A percentile compares a stretch with the other conserved stretches of the same genome.
phyloP scores from a whole-genome alignment of 2,113 vertebrate species.

The Onychorhynchus coronatus region DNA sequence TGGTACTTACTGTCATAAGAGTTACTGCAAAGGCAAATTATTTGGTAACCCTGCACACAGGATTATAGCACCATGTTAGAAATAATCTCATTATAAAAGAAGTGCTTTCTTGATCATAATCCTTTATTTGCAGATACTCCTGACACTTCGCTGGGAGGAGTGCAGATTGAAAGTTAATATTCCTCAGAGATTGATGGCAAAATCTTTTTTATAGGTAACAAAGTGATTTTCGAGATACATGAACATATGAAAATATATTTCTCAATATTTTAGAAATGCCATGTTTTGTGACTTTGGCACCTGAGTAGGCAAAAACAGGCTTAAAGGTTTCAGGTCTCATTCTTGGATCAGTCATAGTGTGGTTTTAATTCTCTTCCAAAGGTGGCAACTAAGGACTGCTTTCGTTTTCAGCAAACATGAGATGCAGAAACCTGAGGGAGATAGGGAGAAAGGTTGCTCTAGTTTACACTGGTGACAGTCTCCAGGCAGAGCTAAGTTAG shows the following conservation, averaged over 20 bases:
- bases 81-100: neutral
- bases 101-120: slow-evolving; percentile 11
- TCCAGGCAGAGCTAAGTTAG: neutral
- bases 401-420: neutral
- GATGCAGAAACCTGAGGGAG: neutral
- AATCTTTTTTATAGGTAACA: neutral
- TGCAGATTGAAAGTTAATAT: neutral
- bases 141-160: neutral
- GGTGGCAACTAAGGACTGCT: neutral
- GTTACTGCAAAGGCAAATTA: slow-evolving; percentile 21
- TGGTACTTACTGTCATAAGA: neutral
- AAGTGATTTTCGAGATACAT: neutral
- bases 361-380: neutral
- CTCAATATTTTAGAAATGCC: neutral
- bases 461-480: neutral
- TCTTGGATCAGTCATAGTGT: neutral
- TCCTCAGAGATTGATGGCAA: neutral
- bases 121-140: neutral
- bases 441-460: neutral
- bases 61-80: slow-evolving; percentile 29
- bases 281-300: neutral
- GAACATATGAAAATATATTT: neutral
- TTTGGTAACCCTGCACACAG: neutral
- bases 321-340: neutral
- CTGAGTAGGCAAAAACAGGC: neutral